Evolutionary conservation across 92 coral and sea anemone species (phyloP).

Genomic region (Paramuricea clavata): DNA sequence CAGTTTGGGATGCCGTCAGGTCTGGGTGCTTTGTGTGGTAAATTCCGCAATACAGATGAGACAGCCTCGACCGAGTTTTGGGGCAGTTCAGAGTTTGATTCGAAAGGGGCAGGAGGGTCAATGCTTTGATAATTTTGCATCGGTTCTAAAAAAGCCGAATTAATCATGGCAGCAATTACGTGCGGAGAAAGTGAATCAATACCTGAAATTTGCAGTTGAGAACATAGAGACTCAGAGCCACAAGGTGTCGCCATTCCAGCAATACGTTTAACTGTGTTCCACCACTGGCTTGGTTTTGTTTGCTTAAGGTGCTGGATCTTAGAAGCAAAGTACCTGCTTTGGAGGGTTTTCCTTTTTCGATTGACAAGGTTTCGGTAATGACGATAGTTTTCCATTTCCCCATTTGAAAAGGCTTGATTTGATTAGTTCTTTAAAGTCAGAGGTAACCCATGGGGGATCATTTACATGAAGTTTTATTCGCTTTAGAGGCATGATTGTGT

Average conservation of each 20-base stretch:
- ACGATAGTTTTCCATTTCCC: not conserved
- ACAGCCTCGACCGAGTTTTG: not conserved
- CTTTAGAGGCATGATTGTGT: slow-evolving; percentile 22
- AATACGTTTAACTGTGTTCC: slow-evolving; percentile 41
- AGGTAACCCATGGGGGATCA: slow-evolving; percentile 25
- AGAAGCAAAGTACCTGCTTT: not conserved
- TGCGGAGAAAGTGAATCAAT: slow-evolving; percentile 20
- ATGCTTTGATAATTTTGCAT: slow-evolving; percentile 16
- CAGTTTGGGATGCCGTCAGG: slow-evolving; percentile 34
- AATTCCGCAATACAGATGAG: not conserved
- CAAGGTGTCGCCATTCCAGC: slow-evolving; percentile 56
- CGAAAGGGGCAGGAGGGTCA: not conserved
- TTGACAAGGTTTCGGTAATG: slow-evolving; percentile 16
- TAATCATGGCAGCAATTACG: slow-evolving; percentile 20
- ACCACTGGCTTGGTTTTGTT: slow-evolving; percentile 46
- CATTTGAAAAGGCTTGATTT: not conserved
- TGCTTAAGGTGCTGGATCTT: slow-evolving; percentile 24
- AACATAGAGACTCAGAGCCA: slow-evolving; percentile 42
- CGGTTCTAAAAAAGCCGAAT: slow-evolving; percentile 20
- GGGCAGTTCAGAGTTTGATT: not conserved
- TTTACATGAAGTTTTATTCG: slow-evolving; percentile 5
- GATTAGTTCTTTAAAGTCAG: slow-evolving; percentile 18
- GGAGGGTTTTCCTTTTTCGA: slow-evolving; percentile 14
- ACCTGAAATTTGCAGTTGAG: slow-evolving; percentile 42
- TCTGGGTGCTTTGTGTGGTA: slow-evolving; percentile 27